These are phyloP conservation scores for Gymnodraco acuticeps DNA, from an alignment of 2,797 vertebrate species.

Conservation along the genomic window DNA sequence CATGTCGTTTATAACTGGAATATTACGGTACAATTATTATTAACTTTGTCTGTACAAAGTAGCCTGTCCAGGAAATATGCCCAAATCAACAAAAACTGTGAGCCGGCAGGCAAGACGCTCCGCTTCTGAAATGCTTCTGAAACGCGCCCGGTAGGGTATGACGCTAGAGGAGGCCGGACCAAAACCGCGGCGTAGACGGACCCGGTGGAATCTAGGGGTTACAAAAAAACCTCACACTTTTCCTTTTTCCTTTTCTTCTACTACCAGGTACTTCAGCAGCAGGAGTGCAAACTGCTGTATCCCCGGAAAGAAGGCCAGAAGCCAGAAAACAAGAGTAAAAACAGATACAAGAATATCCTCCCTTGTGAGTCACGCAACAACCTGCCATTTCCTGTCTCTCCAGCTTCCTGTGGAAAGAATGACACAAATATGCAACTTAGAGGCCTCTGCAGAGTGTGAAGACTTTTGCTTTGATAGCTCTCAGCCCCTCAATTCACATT, in stretches of 20 bases:
- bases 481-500: slow-evolving; percentile 14
- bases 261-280: slow-evolving; percentile 90
- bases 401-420: slow-evolving; percentile 81
- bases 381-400: slow-evolving; percentile 75
- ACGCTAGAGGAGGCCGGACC: too few relatives aligned
- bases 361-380: slow-evolving; percentile 86
- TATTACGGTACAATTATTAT: too few relatives aligned
- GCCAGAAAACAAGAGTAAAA: slow-evolving; percentile 91
- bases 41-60: too few relatives aligned
- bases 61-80: too few relatives aligned
- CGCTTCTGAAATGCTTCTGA: too few relatives aligned
- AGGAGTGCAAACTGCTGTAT: slow-evolving; percentile 92
- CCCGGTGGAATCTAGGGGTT: too few relatives aligned
- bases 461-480: slow-evolving; percentile 35
- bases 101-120: too few relatives aligned
- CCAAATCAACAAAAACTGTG: too few relatives aligned
- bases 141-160: too few relatives aligned
- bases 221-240: background rate
- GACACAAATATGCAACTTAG: slow-evolving; percentile 59
- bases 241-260: slow-evolving; percentile 5
- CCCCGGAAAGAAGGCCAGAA: slow-evolving; percentile 92
- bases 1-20: too few relatives aligned
- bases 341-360: slow-evolving; percentile 94
- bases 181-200: too few relatives aligned
- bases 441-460: slow-evolving; percentile 35